A percentile compares a stretch with the other conserved stretches of the same genome.
Conservation (phyloP, 2,888 invertebrate genomes). For the Mimachlamys varia region DNA sequence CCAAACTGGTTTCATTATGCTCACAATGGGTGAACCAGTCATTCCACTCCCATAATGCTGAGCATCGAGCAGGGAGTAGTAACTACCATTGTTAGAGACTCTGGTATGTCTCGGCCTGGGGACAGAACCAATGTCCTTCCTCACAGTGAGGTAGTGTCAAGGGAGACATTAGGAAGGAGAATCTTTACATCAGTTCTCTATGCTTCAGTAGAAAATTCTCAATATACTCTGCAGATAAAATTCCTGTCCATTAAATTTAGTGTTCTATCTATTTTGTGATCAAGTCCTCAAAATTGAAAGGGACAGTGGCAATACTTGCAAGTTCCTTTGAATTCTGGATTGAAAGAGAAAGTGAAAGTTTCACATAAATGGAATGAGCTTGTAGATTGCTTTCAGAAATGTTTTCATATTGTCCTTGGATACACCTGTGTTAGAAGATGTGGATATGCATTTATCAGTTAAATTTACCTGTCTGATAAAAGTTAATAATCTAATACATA, state of each 20-base stretch:
- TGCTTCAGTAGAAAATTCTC: neutral
- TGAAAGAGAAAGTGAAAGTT: conserved; percentile 3
- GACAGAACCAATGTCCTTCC: no score
- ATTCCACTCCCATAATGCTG: no score
- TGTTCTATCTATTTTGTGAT: neutral
- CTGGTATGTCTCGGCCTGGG: no score
- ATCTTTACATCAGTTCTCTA: neutral
- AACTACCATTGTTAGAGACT: no score
- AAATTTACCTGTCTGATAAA: neutral
- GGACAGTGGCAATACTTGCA: neutral
- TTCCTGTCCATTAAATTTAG: neutral
- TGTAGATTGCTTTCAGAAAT: neutral
- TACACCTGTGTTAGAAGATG: no score
- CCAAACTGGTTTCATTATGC: no score
- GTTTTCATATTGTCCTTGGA: no score
- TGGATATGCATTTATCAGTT: neutral
- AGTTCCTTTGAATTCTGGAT: neutral
- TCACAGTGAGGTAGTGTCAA: no score
- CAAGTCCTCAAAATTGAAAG: neutral
- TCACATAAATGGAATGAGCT: neutral
- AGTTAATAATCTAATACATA: neutral
- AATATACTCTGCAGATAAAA: neutral
- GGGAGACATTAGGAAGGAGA: no score
- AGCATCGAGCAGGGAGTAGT: no score
- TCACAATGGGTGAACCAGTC: no score